Base-by-base conservation (phyloP, 1,140 invertebrate genomes). In the Euura lappo region DNA sequence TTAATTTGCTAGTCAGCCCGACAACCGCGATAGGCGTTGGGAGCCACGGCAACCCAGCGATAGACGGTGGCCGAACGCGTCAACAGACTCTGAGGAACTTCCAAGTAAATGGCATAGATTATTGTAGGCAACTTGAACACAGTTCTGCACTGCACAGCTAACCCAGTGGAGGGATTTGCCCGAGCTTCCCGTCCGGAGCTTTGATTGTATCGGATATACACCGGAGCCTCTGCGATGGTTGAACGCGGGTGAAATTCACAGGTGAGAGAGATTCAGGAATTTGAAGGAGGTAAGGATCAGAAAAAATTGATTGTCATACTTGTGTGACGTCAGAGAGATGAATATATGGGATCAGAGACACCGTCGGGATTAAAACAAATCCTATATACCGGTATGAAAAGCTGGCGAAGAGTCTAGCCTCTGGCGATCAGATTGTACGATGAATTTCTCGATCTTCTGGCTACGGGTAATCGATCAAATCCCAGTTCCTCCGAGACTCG, bases 351-450 rank as follows among this genome's bases (percentile, higher is more conserved):
- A 11, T 6, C 13, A 8, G 8, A 8, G 51, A 60, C 51, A 60
- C 51, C 51, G 51, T 60, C 51, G 51, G 51, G 51, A 60, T 60
- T 60, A 60, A 60, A 60, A 60, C 51, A 60, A 60, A 60, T 60
- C 51, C 13, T 60, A 60, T 60, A 11, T 60, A 60, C 13, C 51
- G 8, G 47, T 51, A 7, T 51, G 7, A n/a, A n/a, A 51, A n/a
- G n/a, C 47, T 51, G 7, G 7, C 47, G 47, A n/a, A 60, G 28
- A 28, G 28, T 28, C 28, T 28, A 28, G 51, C 4, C 51, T 60
- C 28, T n/a, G 51, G 51, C 51, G 51, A 60, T 11, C 51, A 60
- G 51, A 60, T 60, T 60, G 51, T 6, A 60, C 51, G 51, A 60
- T 60, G 51, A 60, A 60, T 60, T 60, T 60, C 51, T 60, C 51